phyloP scores from a whole-genome alignment of 2,797 vertebrate genomes.

The Pipistrellus pipistrellus region DNA sequence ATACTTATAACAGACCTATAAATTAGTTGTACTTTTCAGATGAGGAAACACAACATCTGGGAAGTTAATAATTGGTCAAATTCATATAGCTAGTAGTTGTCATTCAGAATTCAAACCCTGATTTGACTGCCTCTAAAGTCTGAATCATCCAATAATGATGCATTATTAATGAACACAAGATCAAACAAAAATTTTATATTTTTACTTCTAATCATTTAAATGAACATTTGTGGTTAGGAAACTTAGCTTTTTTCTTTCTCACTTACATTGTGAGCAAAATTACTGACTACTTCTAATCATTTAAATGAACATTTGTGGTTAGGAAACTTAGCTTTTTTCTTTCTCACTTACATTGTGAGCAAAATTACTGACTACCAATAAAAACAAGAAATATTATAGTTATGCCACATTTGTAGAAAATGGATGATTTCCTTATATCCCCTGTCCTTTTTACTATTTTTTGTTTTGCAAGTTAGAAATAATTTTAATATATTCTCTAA shows the following conservation, averaged over 20 bases:
- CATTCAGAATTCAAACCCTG: constrained; percentile 9
- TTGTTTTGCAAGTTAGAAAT: constrained; percentile 18
- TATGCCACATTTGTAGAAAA: constrained; percentile 39
- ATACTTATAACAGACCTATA: constrained; percentile 10
- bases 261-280: constrained; percentile 28
- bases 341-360: constrained; percentile 44
- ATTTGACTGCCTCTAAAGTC: background rate
- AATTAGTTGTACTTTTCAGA: constrained; percentile 31
- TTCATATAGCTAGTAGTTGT: background rate
- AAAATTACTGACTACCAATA: constrained; percentile 36
- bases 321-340: constrained; percentile 27
- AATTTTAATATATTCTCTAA: constrained; percentile 8
- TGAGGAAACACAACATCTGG: constrained; percentile 44
- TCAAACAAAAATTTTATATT: constrained; percentile 24
- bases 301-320: constrained; percentile 23
- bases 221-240: constrained; percentile 31
- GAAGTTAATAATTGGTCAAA: background rate
- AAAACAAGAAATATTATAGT: constrained; percentile 41
- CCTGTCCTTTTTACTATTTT: background rate
- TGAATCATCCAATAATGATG: background rate
- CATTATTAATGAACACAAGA: constrained; percentile 11
- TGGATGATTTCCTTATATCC: constrained; percentile 25
- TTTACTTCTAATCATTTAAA: constrained; percentile 30
- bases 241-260: constrained; percentile 25
- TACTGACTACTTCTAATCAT: background rate